Evolutionary conservation across 2,113 vertebrate species (phyloP).

Genomic region (Ochotona princeps): DNA sequence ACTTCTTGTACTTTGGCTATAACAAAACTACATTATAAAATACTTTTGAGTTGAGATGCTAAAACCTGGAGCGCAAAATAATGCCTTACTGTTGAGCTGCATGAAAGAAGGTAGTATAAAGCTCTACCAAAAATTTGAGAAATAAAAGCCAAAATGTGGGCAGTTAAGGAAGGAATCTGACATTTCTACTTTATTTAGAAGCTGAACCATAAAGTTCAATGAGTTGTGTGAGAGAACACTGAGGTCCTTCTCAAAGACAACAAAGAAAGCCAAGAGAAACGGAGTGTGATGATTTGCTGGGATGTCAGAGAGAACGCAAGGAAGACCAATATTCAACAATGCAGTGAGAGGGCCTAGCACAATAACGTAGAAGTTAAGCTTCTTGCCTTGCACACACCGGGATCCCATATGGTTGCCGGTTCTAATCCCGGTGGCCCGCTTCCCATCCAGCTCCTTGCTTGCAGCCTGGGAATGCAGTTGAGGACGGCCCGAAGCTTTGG

Average conservation of each 20-base stretch:
- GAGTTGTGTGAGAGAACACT: background rate
- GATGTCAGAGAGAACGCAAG: background rate
- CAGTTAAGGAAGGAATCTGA: background rate
- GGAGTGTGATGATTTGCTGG: too few relatives aligned
- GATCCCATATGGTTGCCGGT: too few relatives aligned
- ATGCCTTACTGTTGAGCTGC: background rate
- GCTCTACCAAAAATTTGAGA: background rate
- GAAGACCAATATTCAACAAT: background rate
- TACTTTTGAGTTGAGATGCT: background rate
- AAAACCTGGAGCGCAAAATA: background rate
- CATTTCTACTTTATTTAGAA: background rate
- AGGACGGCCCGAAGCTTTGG: too few relatives aligned
- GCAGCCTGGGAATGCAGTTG: too few relatives aligned
- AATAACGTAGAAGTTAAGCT: too few relatives aligned
- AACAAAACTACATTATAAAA: background rate
- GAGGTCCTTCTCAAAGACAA: slow-evolving; percentile 1
- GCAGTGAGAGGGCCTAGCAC: too few relatives aligned
- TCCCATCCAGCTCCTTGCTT: too few relatives aligned
- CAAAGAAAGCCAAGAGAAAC: background rate
- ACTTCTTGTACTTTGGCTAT: background rate
- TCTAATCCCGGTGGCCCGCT: too few relatives aligned
- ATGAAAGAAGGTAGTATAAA: background rate
- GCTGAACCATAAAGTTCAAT: background rate
- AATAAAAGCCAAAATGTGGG: background rate
- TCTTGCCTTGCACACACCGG: too few relatives aligned